Evolutionary conservation across 37 sponge, comb jelly and placozoan species (phyloP).

Genomic region (Lycopodina hypogea): DNA sequence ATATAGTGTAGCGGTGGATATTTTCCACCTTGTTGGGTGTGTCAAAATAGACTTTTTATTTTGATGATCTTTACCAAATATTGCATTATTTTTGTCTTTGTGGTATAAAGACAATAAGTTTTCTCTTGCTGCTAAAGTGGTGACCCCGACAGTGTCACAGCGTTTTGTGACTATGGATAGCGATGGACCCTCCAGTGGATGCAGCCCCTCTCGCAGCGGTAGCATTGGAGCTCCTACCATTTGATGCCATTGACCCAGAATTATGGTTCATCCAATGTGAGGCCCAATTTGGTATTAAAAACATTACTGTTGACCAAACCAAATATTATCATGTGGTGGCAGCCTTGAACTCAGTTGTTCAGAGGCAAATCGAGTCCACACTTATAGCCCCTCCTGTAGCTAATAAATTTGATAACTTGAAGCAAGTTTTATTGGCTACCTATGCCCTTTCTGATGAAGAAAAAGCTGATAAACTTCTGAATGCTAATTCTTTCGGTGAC

Average conservation of each 20-base stretch:
- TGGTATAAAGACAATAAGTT: no score
- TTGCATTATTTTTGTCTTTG: no score
- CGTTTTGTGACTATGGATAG: neutral
- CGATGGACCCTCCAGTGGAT: no score
- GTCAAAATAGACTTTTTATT: no score
- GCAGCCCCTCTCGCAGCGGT: neutral
- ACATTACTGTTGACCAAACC: constrained; percentile 15
- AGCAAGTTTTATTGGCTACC: no score
- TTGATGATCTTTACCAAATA: no score
- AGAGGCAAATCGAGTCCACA: no score
- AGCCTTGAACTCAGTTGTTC: neutral
- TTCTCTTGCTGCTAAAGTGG: constrained; percentile 17
- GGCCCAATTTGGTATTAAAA: constrained; percentile 1
- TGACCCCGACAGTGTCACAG: constrained; percentile 7
- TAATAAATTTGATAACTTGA: no score
- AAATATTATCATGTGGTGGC: constrained; percentile 23
- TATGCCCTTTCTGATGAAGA: no score
- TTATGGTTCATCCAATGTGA: constrained; percentile 15
- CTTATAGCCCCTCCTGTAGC: no score
- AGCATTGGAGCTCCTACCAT: neutral
- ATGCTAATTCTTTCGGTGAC: neutral
- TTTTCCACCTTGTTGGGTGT: no score
- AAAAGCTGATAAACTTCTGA: neutral
- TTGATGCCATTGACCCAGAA: neutral
- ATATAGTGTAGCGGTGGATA: no score